Conservation (phyloP, 2,888 invertebrate genomes). For the Calliscelio sp. region DNA sequence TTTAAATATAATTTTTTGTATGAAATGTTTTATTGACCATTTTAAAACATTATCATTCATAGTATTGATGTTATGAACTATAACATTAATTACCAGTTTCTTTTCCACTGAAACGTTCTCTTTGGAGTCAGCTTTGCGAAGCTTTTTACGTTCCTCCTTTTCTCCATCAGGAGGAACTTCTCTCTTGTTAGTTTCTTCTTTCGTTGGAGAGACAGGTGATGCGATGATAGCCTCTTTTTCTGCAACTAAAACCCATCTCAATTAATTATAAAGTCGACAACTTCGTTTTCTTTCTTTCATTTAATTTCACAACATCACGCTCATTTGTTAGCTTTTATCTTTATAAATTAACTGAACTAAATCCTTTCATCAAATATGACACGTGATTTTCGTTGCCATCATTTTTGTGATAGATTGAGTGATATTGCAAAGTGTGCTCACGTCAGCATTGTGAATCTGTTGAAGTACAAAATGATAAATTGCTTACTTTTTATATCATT, state of each 20-base stretch:
- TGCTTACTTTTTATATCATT: constrained; percentile 91
- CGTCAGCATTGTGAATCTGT: background rate
- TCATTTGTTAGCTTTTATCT: too few species aligned
- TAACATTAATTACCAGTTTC: constrained; percentile 83
- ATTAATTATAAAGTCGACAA: constrained; percentile 63
- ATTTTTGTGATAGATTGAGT: constrained; percentile 4
- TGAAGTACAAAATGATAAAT: constrained; percentile 14
- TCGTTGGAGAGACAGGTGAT: constrained; percentile 81
- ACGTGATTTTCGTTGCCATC: too few species aligned
- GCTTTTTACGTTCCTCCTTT: constrained; percentile 84
- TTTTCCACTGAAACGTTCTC: constrained; percentile 84
- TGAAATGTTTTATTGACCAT: too few species aligned
- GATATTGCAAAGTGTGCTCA: background rate
- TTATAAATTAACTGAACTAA: too few species aligned
- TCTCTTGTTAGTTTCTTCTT: constrained; percentile 85
- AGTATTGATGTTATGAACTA: too few species aligned
- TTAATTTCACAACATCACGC: too few species aligned
- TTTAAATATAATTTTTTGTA: too few species aligned
- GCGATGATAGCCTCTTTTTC: constrained; percentile 85
- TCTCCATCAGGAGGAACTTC: constrained; percentile 85
- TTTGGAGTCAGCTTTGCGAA: constrained; percentile 85
- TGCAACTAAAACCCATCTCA: constrained; percentile 81
- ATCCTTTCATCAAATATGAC: too few species aligned
- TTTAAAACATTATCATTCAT: too few species aligned
- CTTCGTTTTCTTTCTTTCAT: too few species aligned